phyloP scores from a whole-genome alignment of 1,140 invertebrate genomes.

The Uloborus diversus region DNA sequence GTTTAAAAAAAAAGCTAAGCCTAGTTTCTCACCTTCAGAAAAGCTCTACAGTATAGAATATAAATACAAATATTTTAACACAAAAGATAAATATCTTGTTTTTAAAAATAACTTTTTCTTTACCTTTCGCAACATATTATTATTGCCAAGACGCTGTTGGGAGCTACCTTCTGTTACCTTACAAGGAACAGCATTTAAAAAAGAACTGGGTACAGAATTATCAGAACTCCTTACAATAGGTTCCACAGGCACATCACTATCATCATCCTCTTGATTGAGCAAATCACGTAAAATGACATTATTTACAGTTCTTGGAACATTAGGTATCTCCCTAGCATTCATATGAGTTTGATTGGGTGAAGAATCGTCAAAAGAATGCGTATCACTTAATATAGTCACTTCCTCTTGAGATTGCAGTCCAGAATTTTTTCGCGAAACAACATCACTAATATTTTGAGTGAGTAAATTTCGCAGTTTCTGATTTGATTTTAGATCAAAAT shows the following conservation, averaged over 20 bases:
- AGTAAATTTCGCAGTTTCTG: constrained; percentile 60
- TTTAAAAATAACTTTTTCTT: no score
- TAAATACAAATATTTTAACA: neutral
- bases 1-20: no score
- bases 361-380: constrained; percentile 1
- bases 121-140: constrained; percentile 53
- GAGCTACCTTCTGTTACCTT: constrained; percentile 22
- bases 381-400: constrained; percentile 9
- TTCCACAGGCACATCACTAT: constrained; percentile 27
- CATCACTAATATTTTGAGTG: constrained; percentile 53
- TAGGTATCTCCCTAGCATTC: neutral
- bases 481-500: constrained; percentile 25
- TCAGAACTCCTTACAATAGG: constrained; percentile 8
- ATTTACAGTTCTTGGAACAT: neutral
- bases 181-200: constrained; percentile 25
- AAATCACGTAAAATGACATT: constrained; percentile 58
- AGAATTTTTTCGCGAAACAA: neutral
- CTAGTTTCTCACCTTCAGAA: no score
- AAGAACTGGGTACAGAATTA: constrained; percentile 30
- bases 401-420: constrained; percentile 17
- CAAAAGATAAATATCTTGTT: neutral
- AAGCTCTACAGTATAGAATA: no score
- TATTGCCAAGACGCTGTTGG: constrained; percentile 17
- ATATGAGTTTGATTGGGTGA: neutral
- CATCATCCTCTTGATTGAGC: constrained; percentile 56